Percentiles rank a stretch among this genome's conserved stretches.
These are phyloP conservation scores for Bombus terrestris DNA, from an alignment of 1,140 invertebrate species.

Conservation along the genomic window DNA sequence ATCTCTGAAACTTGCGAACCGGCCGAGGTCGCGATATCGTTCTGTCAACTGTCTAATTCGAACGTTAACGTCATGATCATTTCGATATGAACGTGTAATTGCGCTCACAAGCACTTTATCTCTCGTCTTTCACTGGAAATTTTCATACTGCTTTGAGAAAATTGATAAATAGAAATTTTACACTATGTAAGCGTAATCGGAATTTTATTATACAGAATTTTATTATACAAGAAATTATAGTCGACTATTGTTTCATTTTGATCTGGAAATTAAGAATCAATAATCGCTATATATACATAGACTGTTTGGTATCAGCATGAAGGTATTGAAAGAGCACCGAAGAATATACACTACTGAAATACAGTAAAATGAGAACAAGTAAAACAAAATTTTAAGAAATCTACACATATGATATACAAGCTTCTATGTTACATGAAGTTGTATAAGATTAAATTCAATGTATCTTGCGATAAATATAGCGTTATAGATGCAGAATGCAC, in stretches of 20 bases:
- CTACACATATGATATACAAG: background rate
- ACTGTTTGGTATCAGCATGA: too few relatives aligned
- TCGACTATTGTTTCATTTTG: too few relatives aligned
- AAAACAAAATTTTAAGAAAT: background rate
- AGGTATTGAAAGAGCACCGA: too few relatives aligned
- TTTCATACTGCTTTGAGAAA: background rate
- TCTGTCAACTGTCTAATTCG: slow-evolving; percentile 45
- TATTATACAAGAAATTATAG: too few relatives aligned
- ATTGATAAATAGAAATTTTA: background rate
- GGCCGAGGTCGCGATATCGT: slow-evolving; percentile 35
- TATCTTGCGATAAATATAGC: background rate
- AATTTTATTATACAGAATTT: too few relatives aligned
- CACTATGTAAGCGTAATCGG: too few relatives aligned
- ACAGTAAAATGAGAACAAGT: background rate
- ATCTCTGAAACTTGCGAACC: slow-evolving; percentile 7
- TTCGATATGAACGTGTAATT: background rate
- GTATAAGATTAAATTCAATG: too few relatives aligned
- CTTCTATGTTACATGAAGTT: background rate
- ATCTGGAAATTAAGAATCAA: too few relatives aligned
- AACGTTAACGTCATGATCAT: slow-evolving; percentile 37
- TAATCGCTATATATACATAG: too few relatives aligned
- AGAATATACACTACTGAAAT: too few relatives aligned
- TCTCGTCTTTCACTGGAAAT: background rate
- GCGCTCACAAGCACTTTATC: too few relatives aligned
- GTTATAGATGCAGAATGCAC: background rate